Conservation (phyloP, 2,797 vertebrate genomes). For the Myotis myotis region DNA sequence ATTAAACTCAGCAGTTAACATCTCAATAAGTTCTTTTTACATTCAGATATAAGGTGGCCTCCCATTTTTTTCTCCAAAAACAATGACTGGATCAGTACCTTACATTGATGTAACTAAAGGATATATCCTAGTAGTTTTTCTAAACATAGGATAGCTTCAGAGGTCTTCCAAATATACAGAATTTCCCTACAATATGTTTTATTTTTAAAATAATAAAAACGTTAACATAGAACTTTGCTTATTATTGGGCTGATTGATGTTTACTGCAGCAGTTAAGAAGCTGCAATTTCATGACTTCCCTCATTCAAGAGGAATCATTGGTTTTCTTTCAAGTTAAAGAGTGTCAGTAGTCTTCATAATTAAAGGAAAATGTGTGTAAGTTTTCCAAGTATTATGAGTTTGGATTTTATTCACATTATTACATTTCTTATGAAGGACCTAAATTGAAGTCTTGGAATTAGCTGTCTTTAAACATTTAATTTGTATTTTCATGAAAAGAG, state of each 20-base stretch:
- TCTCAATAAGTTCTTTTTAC: background rate
- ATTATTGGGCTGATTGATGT: background rate
- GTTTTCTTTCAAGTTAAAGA: slow-evolving; percentile 28
- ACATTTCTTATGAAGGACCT: background rate
- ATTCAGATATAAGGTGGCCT: background rate
- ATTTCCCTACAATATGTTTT: background rate
- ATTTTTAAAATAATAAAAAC: slow-evolving; percentile 16
- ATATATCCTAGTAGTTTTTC: background rate
- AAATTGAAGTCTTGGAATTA: slow-evolving; percentile 5
- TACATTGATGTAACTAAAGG: background rate
- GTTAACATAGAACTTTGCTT: background rate
- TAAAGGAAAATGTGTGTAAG: slow-evolving; percentile 14
- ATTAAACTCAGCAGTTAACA: background rate
- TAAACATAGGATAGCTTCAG: background rate
- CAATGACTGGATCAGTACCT: background rate
- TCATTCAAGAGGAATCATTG: slow-evolving; percentile 13
- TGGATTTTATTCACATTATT: background rate
- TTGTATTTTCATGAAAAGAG: slow-evolving; percentile 13
- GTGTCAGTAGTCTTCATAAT: background rate
- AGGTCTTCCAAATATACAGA: background rate
- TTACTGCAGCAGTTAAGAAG: background rate
- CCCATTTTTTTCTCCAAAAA: background rate
- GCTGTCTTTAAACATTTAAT: slow-evolving; percentile 2
- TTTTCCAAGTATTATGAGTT: background rate
- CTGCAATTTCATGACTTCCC: background rate